Evolutionary conservation across 2,888 invertebrate genomes (phyloP), one percentile per base, ranked within the genome.

Genomic region (Cynaeus angustus): DNA sequence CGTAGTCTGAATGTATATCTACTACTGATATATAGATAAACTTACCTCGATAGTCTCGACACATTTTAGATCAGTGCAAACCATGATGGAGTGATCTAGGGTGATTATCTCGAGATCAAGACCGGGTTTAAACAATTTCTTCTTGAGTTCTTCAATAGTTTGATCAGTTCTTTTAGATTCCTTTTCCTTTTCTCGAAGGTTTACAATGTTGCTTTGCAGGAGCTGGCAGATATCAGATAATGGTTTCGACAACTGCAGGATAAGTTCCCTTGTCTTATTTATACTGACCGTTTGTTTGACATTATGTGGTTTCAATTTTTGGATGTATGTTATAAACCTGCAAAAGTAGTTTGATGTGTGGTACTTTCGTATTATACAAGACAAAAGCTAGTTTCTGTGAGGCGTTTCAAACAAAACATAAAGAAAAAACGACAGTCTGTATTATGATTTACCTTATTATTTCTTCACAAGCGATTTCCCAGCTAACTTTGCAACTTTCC

Each of bases 201-300:
- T 70, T 3, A 61, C 65, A 8, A 83, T 72, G 58, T 84, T 84
- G 48, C 82, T 79, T 10, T 79, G 70, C 12, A 84, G 80, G 6
- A 80, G 67, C 67, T 83, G 79, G 0, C 79, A 74, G 50, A 83
- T 81, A 45, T 84, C 83, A 1, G 82, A 80, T 62, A 84, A 70
- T 0, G 84, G 84, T 69, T 81, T 76, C 0, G 81, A 73, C 41
- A 84, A 67, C n/a, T 83, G 78, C 26, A 78, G 73, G 21, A 84
- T 82, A 14, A 81, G 55, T 26, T 81, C 74, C 7, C 83, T 68
- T 0, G 81, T 81, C 70, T 83, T 80, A 38, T 83, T 84, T 0
- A 84, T 73, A 1, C 81, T 81, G n/a, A 79, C 67, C 0, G 83
- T 83, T 38, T 80, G 79, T 67, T 81, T 76, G 1, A 83, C 78